Evolutionary conservation across 2,797 vertebrate species (phyloP).

Genomic region (Antrozous pallidus): DNA sequence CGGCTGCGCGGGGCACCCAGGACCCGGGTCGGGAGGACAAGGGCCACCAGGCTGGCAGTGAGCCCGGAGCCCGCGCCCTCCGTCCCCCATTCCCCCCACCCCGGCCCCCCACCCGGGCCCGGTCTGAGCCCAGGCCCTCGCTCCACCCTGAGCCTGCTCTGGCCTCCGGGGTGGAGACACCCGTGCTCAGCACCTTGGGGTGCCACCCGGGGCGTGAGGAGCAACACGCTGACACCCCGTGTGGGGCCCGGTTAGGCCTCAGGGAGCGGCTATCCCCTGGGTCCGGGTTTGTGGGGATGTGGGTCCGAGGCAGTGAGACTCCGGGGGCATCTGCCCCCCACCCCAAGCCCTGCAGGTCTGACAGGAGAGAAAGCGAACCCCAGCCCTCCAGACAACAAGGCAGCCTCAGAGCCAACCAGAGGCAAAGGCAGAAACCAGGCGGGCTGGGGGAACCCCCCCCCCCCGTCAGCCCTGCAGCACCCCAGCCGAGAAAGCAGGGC

Average conservation of each 20-base stretch:
- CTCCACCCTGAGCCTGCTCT: not conserved
- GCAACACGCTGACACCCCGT: accelerated
- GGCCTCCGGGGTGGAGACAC: not conserved
- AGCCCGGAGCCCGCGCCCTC: accelerated
- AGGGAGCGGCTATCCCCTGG: not conserved
- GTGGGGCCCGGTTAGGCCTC: not conserved
- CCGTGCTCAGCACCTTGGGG: not conserved
- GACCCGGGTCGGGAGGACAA: not conserved
- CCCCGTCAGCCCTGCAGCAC: not conserved
- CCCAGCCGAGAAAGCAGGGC: not conserved
- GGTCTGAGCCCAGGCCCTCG: accelerated
- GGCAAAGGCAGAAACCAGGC: not conserved
- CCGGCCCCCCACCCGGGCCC: not conserved
- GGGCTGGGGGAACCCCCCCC: accelerated
- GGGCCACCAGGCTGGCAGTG: accelerated
- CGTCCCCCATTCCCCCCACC: no score
- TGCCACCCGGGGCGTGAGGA: accelerated
- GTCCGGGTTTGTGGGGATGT: not conserved
- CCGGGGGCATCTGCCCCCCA: not conserved
- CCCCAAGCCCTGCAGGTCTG: not conserved
- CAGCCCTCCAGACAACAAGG: not conserved
- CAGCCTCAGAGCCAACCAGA: not conserved
- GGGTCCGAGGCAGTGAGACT: not conserved
- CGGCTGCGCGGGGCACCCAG: accelerated
- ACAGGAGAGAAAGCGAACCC: not conserved